Evolutionary conservation across 2,797 vertebrate genomes (phyloP), one percentile per base, ranked within the genome.

Genomic region (Amniataba percoides): DNA sequence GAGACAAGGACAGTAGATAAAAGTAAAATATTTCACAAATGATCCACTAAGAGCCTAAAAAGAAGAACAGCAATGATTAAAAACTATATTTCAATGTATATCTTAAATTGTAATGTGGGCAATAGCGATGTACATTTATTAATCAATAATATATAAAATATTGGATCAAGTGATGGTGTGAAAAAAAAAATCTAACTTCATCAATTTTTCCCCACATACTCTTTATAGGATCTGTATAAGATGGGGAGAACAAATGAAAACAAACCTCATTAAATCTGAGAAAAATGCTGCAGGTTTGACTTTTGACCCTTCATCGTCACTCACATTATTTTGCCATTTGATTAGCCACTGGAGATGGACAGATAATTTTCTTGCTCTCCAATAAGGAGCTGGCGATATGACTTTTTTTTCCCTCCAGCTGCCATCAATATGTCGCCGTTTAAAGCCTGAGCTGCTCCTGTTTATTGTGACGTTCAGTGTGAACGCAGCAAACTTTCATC

Each of bases 321-420:
- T 87, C 88, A 75, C 75, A 84, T 89, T 79, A 61, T 79, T 63
- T 72, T 71, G 80, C 80, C 51, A 80, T 90, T 82, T 88, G 82
- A 83, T 87, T 83, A 82, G 73, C 79, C 43, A 1, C 55, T 21
- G 43, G 72, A 82, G 80, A 89, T 71, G 78, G 87, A 76, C 83
- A 75, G 67, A 78, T 78, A 67, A 74, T 78, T 80, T 76, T 85
- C 72, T 71, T 62, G 42, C 34, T 84, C 64, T 71, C 67, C 36
- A 67, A 27, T 53, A 58, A 58, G 14, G 31, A 66, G 46, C 34
- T 18, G 40, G 60, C 36, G 25, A 56, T 68, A 42, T 62, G 71
- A 74, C 78, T 85, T 80, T 83, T 68, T 80, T 85, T 80, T 83
- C 66, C 66, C 68, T 65, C 81, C 87, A 87, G 72, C 66, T 77